Evolutionary conservation across 2,888 invertebrate species (phyloP).

Genomic region (Eristalis arbustorum): DNA sequence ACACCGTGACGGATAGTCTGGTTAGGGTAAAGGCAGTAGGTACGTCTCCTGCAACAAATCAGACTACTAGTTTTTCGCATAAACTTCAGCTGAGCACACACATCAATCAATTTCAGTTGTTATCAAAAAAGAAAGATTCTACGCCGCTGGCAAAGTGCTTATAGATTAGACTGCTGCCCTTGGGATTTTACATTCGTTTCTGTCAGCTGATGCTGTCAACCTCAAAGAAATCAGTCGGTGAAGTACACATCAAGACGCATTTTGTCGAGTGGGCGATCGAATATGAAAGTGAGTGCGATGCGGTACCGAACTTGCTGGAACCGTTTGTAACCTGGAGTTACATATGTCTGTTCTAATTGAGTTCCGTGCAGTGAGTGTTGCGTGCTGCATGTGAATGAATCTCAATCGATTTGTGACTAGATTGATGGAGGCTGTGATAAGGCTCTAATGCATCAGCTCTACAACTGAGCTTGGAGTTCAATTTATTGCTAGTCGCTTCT

Average conservation of each 20-base stretch:
- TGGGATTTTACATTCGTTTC: not conserved
- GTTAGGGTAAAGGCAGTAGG: no score
- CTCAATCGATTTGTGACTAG: not conserved
- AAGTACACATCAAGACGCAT: not conserved
- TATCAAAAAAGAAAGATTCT: not conserved
- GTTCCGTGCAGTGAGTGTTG: not conserved
- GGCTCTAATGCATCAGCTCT: not conserved
- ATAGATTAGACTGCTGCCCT: not conserved
- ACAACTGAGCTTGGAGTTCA: not conserved
- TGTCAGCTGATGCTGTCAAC: not conserved
- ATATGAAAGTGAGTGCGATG: not conserved
- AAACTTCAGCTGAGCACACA: not conserved
- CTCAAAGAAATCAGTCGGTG: not conserved
- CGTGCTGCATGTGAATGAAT: not conserved
- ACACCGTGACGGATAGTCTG: no score
- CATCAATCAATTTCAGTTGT: not conserved
- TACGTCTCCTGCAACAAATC: no score
- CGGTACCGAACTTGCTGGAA: not conserved
- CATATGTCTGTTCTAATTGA: not conserved
- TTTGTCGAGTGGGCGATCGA: not conserved
- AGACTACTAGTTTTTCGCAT: not conserved
- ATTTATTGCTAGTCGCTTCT: not conserved
- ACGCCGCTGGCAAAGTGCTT: not conserved
- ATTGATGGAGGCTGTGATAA: not conserved
- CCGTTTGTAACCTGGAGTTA: not conserved